Evolutionary conservation across 2,113 vertebrate species (phyloP).

Genomic region (Nettapus auritus): DNA sequence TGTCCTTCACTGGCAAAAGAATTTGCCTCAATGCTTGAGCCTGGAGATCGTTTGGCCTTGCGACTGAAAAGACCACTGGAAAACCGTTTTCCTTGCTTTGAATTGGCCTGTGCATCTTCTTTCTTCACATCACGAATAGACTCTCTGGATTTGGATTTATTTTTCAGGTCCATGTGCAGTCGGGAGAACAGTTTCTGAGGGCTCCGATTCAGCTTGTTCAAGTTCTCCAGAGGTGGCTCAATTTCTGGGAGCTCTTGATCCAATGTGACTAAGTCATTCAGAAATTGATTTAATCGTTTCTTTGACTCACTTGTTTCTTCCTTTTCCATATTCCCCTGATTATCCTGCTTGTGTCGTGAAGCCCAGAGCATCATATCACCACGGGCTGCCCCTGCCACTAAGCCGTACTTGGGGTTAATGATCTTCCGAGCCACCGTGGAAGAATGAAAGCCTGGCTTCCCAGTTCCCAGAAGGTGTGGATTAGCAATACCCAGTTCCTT

Average conservation of each 20-base stretch:
- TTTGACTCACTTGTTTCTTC: constrained; percentile 72
- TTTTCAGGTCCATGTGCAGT: constrained; percentile 58
- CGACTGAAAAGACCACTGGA: constrained; percentile 59
- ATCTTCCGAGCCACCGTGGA: constrained; percentile 89
- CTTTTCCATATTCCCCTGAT: constrained; percentile 16
- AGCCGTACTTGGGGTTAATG: constrained; percentile 92
- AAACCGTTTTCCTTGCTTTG: constrained; percentile 64
- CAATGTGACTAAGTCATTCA: constrained; percentile 77
- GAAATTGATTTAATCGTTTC: constrained; percentile 75
- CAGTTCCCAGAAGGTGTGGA: constrained; percentile 23
- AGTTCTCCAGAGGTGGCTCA: constrained; percentile 58
- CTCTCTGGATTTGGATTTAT: constrained; percentile 67
- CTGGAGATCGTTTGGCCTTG: constrained; percentile 50
- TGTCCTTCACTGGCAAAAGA: constrained; percentile 66
- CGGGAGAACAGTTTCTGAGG: constrained; percentile 37
- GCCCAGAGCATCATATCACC: constrained; percentile 81
- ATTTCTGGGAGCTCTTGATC: constrained; percentile 77
- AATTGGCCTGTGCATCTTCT: constrained; percentile 40
- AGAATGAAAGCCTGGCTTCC: constrained; percentile 59
- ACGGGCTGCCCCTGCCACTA: constrained; percentile 79
- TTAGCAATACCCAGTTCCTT: constrained; percentile 80
- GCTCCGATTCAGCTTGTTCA: constrained; percentile 46
- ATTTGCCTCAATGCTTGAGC: constrained; percentile 30
- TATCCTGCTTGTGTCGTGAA: constrained; percentile 50
- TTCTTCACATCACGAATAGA: constrained; percentile 50